Evolutionary conservation across 2,113 vertebrate genomes (phyloP), one percentile per base, ranked within the genome.

Genomic region (Hippocampus barbouri): DNA sequence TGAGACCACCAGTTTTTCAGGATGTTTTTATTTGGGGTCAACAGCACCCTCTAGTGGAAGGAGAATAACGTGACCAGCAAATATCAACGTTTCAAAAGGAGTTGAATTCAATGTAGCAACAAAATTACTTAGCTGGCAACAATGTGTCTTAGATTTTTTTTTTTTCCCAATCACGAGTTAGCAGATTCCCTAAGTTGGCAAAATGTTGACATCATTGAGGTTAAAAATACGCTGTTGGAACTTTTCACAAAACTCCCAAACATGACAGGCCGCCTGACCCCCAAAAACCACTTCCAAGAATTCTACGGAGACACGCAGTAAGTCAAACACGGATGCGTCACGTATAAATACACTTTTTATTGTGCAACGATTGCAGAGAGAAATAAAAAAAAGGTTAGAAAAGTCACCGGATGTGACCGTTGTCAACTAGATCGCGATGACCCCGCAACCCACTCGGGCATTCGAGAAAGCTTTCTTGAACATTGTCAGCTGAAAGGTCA

Each of bases 11-110:
- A 5, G 49, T 6, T 45, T 7, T 38, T 38, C 34, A 38, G 34
- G 34, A 38, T 38, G 34, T 5, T 38, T 38, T 16, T 49, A 83
- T 75, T n/a, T 21, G 75, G 70, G 45, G 59, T 3, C 69, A 78
- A 56, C 64, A 66, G 0, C n/a, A 80, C 63, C 89, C 79, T 66
- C 89, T 87, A 79, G 45, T 69, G 89, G 85, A 59, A 21, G 21
- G 70, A 70, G 43, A 23, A 8, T 11, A 68, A 79, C 70, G 23
- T 38, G 6, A 20, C 12, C 43, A 57, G 25, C 0, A 5, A 43
- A 1, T 2, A 10, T 59, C 40, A 43, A 16, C 1, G n/a, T 1
- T 25, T 45, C 21, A n/a, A n/a, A 65, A 41, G 9, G 6, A 30
- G 15, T 61, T 61, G 7, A 34, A 59, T 2, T 10, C 23, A 23